Conservation (phyloP, 2,797 vertebrate genomes). For the Sebastes elongatus region DNA sequence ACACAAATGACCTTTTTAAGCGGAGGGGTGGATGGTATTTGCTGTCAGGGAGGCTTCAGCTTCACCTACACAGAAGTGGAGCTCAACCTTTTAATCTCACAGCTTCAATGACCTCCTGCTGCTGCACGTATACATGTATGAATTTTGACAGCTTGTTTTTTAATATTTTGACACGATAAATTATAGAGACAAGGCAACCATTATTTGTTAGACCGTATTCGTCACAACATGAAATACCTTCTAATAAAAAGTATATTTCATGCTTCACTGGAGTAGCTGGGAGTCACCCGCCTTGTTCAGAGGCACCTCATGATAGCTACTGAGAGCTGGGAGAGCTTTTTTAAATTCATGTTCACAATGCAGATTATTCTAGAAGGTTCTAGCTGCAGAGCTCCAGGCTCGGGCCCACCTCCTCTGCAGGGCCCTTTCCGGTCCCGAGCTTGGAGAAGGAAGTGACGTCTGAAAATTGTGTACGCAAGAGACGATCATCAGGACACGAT, state of each 20-base stretch:
- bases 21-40: not conserved
- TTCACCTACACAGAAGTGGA: conserved; percentile 9
- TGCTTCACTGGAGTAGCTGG: not conserved
- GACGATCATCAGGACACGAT: too few relatives aligned
- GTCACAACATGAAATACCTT: not conserved
- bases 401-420: not conserved
- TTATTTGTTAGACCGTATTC: not conserved
- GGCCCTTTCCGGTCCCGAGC: fast-evolving
- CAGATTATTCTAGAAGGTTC: not conserved
- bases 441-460: not conserved
- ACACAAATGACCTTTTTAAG: conserved; percentile 38
- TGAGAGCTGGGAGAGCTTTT: not conserved
- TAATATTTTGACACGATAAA: not conserved
- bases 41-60: not conserved
- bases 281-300: not conserved
- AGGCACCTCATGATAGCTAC: not conserved
- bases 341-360: not conserved
- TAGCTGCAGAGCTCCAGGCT: not conserved
- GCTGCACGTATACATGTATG: not conserved
- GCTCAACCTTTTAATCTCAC: not conserved
- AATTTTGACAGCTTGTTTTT: not conserved
- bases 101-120: not conserved
- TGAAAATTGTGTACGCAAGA: not conserved
- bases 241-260: not conserved
- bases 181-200: not conserved